Percentiles rank a stretch among this genome's conserved stretches.
These are phyloP conservation scores for Listrodromus nycthemerus DNA, from an alignment of 2,888 invertebrate genomes.

Conservation along the genomic window DNA sequence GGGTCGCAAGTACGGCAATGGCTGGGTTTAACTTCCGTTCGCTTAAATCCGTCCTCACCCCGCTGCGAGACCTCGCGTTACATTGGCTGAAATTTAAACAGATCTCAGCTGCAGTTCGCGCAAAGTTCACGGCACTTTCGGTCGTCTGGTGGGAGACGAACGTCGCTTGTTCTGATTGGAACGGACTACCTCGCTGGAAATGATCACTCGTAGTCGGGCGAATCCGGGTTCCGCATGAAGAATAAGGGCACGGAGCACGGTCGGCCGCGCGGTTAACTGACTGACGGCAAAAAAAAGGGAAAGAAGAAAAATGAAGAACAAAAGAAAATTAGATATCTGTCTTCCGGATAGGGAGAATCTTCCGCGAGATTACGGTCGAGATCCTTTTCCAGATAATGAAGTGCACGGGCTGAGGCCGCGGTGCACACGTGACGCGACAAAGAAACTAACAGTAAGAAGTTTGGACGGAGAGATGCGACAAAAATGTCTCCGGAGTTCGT, in stretches of 20 bases:
- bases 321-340: constrained; percentile 39
- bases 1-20: constrained; percentile 19
- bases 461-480: not conserved
- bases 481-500: not conserved
- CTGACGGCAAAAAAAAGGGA: constrained; percentile 24
- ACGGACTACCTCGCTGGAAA: not conserved
- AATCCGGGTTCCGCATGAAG: not conserved
- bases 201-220: constrained; percentile 22
- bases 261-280: constrained; percentile 3
- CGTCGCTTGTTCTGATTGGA: not conserved
- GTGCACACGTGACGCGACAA: not conserved
- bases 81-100: constrained; percentile 15
- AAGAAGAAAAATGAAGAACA: constrained; percentile 34
- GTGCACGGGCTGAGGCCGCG: not conserved
- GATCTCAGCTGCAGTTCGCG: not conserved
- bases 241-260: not conserved
- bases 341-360: constrained; percentile 7
- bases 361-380: not conserved
- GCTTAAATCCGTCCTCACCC: constrained; percentile 42
- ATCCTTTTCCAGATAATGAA: constrained; percentile 35
- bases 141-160: not conserved
- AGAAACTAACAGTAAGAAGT: constrained; percentile 5
- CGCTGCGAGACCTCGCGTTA: constrained; percentile 26
- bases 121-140: constrained; percentile 28
- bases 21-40: constrained; percentile 48